These are phyloP conservation scores for Oscheius sp. DNA, from an alignment of 1,140 invertebrate species.

Conservation along the genomic window DNA sequence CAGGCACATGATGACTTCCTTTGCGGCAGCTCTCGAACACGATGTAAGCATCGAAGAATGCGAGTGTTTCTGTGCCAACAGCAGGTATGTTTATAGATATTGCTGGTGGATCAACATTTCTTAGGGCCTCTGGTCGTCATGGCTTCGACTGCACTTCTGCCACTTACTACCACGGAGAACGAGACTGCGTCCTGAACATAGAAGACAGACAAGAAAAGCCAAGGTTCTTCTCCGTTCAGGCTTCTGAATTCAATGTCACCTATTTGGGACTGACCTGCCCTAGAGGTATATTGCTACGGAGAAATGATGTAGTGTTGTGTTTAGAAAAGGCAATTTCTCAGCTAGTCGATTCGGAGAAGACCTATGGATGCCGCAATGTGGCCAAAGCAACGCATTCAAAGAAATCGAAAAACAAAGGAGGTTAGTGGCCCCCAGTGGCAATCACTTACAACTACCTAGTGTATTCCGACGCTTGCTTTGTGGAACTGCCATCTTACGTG, in stretches of 20 bases:
- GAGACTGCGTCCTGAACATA: conserved; percentile 57
- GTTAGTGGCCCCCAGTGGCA: background rate
- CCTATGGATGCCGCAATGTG: background rate
- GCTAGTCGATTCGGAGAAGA: conserved; percentile 7
- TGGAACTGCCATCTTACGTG: conserved; percentile 56
- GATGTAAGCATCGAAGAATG: conserved; percentile 55
- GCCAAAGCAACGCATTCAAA: background rate
- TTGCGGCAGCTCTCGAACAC: conserved; percentile 55
- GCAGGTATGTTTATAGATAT: conserved; percentile 39
- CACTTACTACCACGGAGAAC: conserved; percentile 55
- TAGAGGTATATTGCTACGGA: background rate
- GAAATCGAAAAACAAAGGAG: background rate
- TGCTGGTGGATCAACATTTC: conserved; percentile 30
- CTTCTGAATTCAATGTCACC: conserved; percentile 40
- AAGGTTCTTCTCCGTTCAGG: conserved; percentile 41
- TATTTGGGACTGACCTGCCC: conserved; percentile 53
- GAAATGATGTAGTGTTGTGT: background rate
- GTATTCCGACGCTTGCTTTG: conserved; percentile 50
- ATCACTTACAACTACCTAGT: background rate
- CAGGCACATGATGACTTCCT: conserved; percentile 45
- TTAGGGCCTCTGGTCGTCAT: conserved; percentile 48
- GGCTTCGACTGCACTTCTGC: conserved; percentile 57
- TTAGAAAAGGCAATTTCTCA: background rate
- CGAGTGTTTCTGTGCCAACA: conserved; percentile 55
- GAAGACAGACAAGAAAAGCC: conserved; percentile 48